These are phyloP conservation scores for Dorcus hopei DNA, from an alignment of 2,888 invertebrate genomes.

Conservation along the genomic window DNA sequence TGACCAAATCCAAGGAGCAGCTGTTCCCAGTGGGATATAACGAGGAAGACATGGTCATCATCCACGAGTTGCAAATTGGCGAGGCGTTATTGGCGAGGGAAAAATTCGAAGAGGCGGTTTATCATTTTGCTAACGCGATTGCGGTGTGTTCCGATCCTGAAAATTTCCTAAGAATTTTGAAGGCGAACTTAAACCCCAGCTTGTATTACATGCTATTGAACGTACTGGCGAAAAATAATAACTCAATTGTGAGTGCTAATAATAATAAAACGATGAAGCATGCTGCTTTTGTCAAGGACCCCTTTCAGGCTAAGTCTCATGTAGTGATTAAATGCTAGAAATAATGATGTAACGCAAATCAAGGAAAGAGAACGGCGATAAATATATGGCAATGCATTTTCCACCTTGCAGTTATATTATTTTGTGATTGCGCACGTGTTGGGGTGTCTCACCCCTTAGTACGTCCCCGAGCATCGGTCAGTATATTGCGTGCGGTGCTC, in stretches of 20 bases:
- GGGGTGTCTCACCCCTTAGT: too few relatives aligned
- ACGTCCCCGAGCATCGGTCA: too few relatives aligned
- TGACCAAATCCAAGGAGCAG: conserved; percentile 4
- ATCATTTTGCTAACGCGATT: conserved; percentile 33
- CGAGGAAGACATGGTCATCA: conserved; percentile 23
- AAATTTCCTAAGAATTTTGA: conserved; percentile 27
- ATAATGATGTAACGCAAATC: too few relatives aligned
- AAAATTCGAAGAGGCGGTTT: conserved; percentile 26
- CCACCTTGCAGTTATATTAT: neutral
- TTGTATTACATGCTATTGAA: conserved; percentile 27
- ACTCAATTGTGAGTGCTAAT: conserved; percentile 1
- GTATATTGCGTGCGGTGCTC: too few relatives aligned
- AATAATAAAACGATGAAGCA: too few relatives aligned
- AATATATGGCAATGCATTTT: neutral
- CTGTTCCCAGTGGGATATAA: conserved; percentile 7
- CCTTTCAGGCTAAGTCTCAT: too few relatives aligned
- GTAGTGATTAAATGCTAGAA: too few relatives aligned
- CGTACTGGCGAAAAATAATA: conserved; percentile 21
- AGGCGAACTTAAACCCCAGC: conserved; percentile 23
- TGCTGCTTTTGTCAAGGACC: too few relatives aligned
- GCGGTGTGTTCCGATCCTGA: conserved; percentile 30
- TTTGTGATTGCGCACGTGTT: too few relatives aligned
- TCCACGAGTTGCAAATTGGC: conserved; percentile 30
- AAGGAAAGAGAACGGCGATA: too few relatives aligned
- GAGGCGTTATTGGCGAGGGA: conserved; percentile 28